Base-by-base conservation (phyloP, 2,888 invertebrate species). In the Pollenia griseotomentosa region DNA sequence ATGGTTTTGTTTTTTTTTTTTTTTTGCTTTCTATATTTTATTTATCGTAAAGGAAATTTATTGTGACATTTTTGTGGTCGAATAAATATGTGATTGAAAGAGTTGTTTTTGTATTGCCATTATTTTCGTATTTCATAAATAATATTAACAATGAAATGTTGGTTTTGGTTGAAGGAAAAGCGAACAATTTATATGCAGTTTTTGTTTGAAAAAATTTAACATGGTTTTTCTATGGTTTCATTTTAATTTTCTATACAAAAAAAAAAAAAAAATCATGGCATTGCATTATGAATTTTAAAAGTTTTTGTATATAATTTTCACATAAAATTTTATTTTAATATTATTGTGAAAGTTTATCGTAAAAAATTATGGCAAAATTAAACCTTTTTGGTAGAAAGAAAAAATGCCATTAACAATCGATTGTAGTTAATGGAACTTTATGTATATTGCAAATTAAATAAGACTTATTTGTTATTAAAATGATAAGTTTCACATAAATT, bases 61-160 rank as follows among this genome's bases (percentile, higher is more conserved):
- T 83, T 79, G 70, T 82, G 83, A 83, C 86, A 83, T 63, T 83
- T 86, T 83, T 75, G 86, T 70, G 86, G 86, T 86, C 74, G 51
- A 86, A 79, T 86, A 70, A 83, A 74, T 78, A 75, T 81, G 65
- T 73, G 81, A 81, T 65, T 77, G 59, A 81, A 71, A 71, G 71
- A 65, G 51, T 42, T 81, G 81, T 84, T 61, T 33, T 33, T 66
- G 10, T 59, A 42, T 59, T 42, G 48, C 40, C 48, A 74, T 40
- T 81, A 57, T 66, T 59, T 82, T 46, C 7, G 16, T 81, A 73
- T 59, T 51, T 23, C 48, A 82, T 51, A 59, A 82, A 75, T 59
- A 75, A 57, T 71, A 66, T 53, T 51, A 61, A 80, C 42, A 12
- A 33, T 6, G 7, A 71, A 53, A 44, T 42, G 16, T 23, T 55